Evolutionary conservation across 2,113 vertebrate genomes (phyloP), one percentile per base, ranked within the genome.

Genomic region (Calypte anna): DNA sequence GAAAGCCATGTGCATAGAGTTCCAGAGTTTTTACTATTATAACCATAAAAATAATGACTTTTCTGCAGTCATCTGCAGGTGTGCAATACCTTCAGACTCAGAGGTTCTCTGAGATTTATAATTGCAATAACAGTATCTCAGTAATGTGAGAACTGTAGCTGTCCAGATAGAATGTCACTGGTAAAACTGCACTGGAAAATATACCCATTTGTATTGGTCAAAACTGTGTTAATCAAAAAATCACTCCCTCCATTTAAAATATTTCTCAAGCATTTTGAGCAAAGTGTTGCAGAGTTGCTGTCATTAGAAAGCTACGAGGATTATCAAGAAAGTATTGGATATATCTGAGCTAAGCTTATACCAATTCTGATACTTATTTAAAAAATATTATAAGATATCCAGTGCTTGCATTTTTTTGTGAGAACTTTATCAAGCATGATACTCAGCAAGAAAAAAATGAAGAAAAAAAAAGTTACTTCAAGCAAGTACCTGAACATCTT

Each of bases 21-120:
- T 84, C 51, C 72, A 83, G 16, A 83, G 86, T 59, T 96, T 96
- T 95, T 92, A 86, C 92, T 89, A 36, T 55, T 57, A 59, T 57
- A 51, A 12, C 28, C 83, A 18, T 95, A 88, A 93, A 96, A 97
- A 82, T 93, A 93, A 94, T 94, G 62, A 93, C 59, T 58, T 91
- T 91, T 48, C 84, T 91, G 62, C 31, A 93, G 38, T 33, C 40
- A 50, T 87, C 91, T 86, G 31, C 44, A 55, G 16, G 55, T 78
- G 59, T 82, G 5, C 63, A 87, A 8, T 61, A 27, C 57, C 53
- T 92, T 72, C 46, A 91, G 59, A 55, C 36, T 50, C 10, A 5
- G 30, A 51, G 59, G 21, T 86, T 94, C 85, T 67, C 80, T 75
- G 69, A 70, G 77, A 67, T 92, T 94, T 89, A 96, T 91, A 82